phyloP scores from a whole-genome alignment of 53 echinoderm and acorn worm species.

The Actinopyga echinites region DNA sequence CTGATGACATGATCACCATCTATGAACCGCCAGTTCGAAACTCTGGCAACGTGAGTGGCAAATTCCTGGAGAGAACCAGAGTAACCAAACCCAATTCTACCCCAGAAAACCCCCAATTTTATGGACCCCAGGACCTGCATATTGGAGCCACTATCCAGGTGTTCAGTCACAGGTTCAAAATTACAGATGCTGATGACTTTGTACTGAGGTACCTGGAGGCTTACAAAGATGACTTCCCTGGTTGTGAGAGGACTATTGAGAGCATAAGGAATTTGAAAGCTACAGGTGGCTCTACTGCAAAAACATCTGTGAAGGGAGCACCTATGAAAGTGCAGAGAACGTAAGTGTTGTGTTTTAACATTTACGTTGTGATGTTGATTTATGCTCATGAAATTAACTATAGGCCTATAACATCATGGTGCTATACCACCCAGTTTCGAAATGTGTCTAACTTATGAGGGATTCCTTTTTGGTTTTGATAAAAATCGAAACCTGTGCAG shows the following conservation, averaged over 20 bases:
- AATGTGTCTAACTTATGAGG: too few relatives aligned
- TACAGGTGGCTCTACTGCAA: conserved; percentile 1
- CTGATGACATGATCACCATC: conserved; percentile 98
- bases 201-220: conserved; percentile 81
- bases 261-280: conserved; percentile 50
- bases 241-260: conserved; percentile 76
- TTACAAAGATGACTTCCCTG: conserved; percentile 76
- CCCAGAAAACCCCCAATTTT: conserved; percentile 79
- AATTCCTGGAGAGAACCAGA: conserved; percentile 91
- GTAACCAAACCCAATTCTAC: conserved; percentile 80
- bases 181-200: conserved; percentile 91
- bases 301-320: conserved; percentile 77
- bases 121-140: conserved; percentile 84
- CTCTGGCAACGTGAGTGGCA: conserved; percentile 97
- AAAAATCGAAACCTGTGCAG: too few relatives aligned
- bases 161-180: conserved; percentile 80
- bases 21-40: conserved; percentile 98
- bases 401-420: too few relatives aligned
- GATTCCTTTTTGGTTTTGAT: too few relatives aligned
- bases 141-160: conserved; percentile 75
- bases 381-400: too few relatives aligned
- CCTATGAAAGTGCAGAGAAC: conserved; percentile 83
- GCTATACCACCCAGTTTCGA: too few relatives aligned
- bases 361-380: not conserved
- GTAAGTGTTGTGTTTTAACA: conserved; percentile 30